Evolutionary conservation across 2,113 vertebrate species (phyloP), one percentile per base, ranked within the genome.

Genomic region (Ovis canadensis): DNA sequence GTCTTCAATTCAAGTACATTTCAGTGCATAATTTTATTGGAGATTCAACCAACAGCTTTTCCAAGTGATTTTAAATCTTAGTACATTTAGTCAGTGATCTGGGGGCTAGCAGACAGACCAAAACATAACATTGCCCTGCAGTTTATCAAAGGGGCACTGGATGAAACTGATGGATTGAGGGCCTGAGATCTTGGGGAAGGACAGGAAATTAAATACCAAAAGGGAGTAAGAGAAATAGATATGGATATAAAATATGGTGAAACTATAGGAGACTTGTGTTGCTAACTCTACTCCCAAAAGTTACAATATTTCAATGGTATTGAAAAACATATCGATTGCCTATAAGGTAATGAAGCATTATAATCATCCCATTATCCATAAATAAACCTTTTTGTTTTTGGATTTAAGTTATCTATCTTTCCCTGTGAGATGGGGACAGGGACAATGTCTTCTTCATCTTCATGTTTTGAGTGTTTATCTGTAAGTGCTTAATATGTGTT

Each of bases 171-270:
- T 52, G 71, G 77, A 62, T n/a, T 17, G 36, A 67, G 33, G 7
- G 13, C 45, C 54, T 83, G 25, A 29, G 33, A 31, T 33, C 12
- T 74, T 54, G 3, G 33, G 43, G 52, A 80, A 88, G 3, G 52
- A 90, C 57, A 97, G 91, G 62, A 82, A 97, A 96, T 97, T 93
- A 94, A 96, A 97, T 94, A 62, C 50, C 54, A 45, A 94, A 80
- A 40, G 8, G 50, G 10, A 0, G 5, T 71, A 15, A 13, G 6
- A 31, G 55, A 71, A 3, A n/a, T 7, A 29, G 54, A 74, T 29
- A 45, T 21, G 25, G 23, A 29, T 7, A 87, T 60, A 93, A 57
- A 94, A 57, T 83, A 40, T 13, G 17, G 4, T 64, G 48, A 94
- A 36, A 36, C 4, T 67, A 25, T 14, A 71, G 31, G 48, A 82